Base-by-base conservation (phyloP, 2,888 invertebrate species). In the Scaptodrosophila latifasciaeformis region DNA sequence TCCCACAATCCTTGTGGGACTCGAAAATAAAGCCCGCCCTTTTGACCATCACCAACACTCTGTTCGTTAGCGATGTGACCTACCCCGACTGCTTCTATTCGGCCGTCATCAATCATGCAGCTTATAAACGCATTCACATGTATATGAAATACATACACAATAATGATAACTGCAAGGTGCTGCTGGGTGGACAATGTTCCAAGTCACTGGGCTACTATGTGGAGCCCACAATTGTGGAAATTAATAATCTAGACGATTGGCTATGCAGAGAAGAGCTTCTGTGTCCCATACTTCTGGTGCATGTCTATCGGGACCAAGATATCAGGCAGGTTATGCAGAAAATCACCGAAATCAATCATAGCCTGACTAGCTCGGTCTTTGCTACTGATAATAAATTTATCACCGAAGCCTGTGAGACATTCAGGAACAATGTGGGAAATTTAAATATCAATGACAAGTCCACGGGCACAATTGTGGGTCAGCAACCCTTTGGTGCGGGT, bases 391-490 rank as follows among this genome's bases (percentile, higher is more conserved):
- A 89, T 90, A 77, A 86, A 52, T 97, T 96, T 87, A 88, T 95
- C 52, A 88, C 88, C 61, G 86, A 88, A 5, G 95, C 96, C 5
- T 85, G 92, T 0, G 93, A 95, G 42, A 90, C 90, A 49, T 89
- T 99, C 39, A 93, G 93, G 79, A 91, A 92, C 86, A 91, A 96
- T 0, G 95, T 96, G 12, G 99, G 99, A 18, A 99, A 99, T 87
- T 96, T 99, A 86, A 99, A 99, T 85, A 89, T 99, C 40, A 99
- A 99, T 81, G 98, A 99, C 86, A 98, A 99, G 86, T 97, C 95
- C 0, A 99, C 99, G 0, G 99, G 99, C 0, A 95, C 98, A 10
- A 94, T 98, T 24, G 98, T 99, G 3, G 98, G 96, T 0, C 99
- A 99, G 84, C 99, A 99, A 85, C 99, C 99, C 0, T 99, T 99